Conservation (phyloP, 2,888 invertebrate genomes). For the Masnerella sp. region DNA sequence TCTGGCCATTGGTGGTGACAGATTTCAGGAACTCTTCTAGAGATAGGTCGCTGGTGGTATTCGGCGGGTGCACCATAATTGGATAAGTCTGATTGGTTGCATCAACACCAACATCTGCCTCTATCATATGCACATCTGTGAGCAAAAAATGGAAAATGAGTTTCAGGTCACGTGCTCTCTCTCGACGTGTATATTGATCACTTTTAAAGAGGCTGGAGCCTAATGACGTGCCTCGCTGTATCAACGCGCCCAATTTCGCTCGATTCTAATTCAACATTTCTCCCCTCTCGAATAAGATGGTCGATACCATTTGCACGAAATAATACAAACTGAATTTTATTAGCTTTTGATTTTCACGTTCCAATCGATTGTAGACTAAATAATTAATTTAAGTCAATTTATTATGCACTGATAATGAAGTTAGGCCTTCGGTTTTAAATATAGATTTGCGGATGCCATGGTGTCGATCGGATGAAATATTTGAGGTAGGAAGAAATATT, state of each 20-base stretch:
- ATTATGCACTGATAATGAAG: no score
- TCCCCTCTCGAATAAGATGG: neutral
- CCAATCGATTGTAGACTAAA: no score
- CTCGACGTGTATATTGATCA: conserved; percentile 68
- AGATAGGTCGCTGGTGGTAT: conserved; percentile 84
- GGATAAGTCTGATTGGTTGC: conserved; percentile 81
- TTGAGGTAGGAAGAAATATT: no score
- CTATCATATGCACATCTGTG: conserved; percentile 84
- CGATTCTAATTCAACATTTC: conserved; percentile 16
- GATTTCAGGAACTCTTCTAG: conserved; percentile 84
- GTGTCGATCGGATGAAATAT: no score
- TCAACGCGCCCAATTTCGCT: no score
- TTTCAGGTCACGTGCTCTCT: conserved; percentile 59
- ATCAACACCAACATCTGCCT: conserved; percentile 89
- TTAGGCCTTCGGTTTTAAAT: no score
- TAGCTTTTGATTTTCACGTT: no score
- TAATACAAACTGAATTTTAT: no score
- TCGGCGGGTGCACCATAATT: conserved; percentile 93
- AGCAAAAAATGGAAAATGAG: conserved; percentile 35
- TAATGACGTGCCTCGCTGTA: conserved; percentile 49
- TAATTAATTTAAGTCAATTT: no score
- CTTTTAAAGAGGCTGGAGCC: conserved; percentile 64
- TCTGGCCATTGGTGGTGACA: conserved; percentile 71
- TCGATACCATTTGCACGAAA: no score
- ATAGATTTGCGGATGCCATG: no score